Conservation (phyloP, 2,797 vertebrate species). For the Rallus crepitans region DNA sequence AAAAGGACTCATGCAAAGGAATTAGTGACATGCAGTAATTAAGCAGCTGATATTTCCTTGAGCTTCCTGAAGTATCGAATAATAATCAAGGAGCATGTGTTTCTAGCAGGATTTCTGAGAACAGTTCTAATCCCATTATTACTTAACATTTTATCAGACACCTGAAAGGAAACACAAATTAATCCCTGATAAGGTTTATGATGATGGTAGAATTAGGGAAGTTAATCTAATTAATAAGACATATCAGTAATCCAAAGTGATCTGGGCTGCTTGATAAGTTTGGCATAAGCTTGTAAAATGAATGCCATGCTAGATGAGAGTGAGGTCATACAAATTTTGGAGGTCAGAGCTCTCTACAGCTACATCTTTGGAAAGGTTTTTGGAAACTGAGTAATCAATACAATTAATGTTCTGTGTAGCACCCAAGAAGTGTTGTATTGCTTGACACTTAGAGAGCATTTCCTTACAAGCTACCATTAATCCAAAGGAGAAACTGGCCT, state of each 20-base stretch:
- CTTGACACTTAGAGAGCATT: not conserved
- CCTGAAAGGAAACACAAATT: not conserved
- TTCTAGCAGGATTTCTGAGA: not conserved
- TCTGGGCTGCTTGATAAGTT: not conserved
- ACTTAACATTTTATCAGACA: not conserved
- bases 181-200: not conserved
- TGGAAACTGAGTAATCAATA: not conserved
- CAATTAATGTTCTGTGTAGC: not conserved
- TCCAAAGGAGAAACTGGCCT: not conserved
- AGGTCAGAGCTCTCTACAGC: not conserved
- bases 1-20: not conserved
- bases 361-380: not conserved
- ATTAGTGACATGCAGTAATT: not conserved
- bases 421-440: not conserved
- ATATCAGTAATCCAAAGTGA: not conserved
- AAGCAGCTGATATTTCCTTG: not conserved
- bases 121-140: not conserved
- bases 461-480: not conserved
- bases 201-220: not conserved
- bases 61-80: not conserved
- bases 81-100: not conserved
- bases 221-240: not conserved
- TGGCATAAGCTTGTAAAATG: not conserved
- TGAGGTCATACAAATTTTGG: not conserved
- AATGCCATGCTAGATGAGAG: not conserved